Base-by-base conservation (phyloP, 2,888 invertebrate genomes). In the Brachylomia viminalis region DNA sequence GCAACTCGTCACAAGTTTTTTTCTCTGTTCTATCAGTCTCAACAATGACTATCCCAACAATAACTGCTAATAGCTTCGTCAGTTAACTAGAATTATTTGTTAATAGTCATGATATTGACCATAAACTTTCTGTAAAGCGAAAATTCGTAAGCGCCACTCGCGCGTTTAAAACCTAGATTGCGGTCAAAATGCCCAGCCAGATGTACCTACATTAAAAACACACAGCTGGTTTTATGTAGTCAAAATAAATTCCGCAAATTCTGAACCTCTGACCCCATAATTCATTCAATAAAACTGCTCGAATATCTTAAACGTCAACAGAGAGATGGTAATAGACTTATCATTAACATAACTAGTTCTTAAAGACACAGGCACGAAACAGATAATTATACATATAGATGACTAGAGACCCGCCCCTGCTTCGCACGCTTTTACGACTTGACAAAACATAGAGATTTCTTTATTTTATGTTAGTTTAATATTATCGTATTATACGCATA, bases 271-370 rank as follows among this genome's bases (percentile, higher is more conserved):
- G 45, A 75, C 54, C 66, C 66, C 62, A 47, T 80, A 64, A 64
- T 15, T 79, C 52, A 80, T 58, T 64, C 52, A 75, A 80, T 68
- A 69, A 71, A 82, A 62, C 30, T 71, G 67, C 56, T 71, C 6
- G 38, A 42, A 76, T 65, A 78, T 56, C 54, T 56, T 33, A 33
- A 27, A 42, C 42, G 49, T 70, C 20, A 54, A 65, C 13, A 64
- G 47, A 49, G 45, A 54, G 10, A 49, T 45, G 27, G 30, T 74
- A 73, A 66, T 56, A 62, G 20, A 13, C 54, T 59, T 45, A 47
- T 27, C 20, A 77, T 79, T 77, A 65, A 33, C 84, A 86, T 82
- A 86, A 86, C 79, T 27, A 69, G 82, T 79, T 69, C 8, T 30
- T 42, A 52, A 13, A 62, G 54, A 75, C 7, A 23, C 10, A 67